Percentiles rank a stretch among this genome's conserved stretches.
phyloP scores from a whole-genome alignment of 1,140 invertebrate genomes.

The Atta texana region DNA sequence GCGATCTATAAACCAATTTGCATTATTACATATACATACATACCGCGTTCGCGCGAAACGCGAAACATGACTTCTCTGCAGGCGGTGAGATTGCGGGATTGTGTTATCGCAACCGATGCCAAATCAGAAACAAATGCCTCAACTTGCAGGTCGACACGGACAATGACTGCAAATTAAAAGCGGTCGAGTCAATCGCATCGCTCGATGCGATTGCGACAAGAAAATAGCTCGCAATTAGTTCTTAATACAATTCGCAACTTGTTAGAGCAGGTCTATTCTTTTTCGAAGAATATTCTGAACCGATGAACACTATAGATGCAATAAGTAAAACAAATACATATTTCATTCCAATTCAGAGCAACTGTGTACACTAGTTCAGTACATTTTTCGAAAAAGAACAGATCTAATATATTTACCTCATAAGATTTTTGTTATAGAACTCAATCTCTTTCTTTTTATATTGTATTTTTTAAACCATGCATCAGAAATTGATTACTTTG shows the following conservation, averaged over 20 bases:
- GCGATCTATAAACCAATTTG: slow-evolving; percentile 8
- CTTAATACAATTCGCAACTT: background rate
- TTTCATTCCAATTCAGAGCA: too few relatives aligned
- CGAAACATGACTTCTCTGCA: slow-evolving; percentile 12
- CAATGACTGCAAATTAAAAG: slow-evolving; percentile 39
- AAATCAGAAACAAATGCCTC: slow-evolving; percentile 26
- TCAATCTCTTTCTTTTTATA: background rate
- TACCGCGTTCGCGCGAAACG: background rate
- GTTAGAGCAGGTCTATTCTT: background rate
- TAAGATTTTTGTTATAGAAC: background rate
- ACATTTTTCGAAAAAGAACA: too few relatives aligned
- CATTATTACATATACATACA: background rate
- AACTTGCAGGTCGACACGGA: background rate
- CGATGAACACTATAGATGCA: too few relatives aligned
- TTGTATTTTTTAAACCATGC: too few relatives aligned
- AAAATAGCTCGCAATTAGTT: slow-evolving; percentile 35
- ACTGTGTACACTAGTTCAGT: too few relatives aligned
- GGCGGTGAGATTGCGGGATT: slow-evolving; percentile 30
- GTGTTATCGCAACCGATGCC: background rate
- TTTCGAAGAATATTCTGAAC: too few relatives aligned
- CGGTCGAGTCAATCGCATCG: background rate
- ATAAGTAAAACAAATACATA: too few relatives aligned
- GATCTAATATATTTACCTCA: too few relatives aligned
- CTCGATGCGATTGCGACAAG: background rate
- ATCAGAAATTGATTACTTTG: background rate